A percentile compares a stretch with the other conserved stretches of the same genome.
Evolutionary conservation across 1,140 invertebrate species (phyloP).

Genomic region (Sitobion miscanthi): DNA sequence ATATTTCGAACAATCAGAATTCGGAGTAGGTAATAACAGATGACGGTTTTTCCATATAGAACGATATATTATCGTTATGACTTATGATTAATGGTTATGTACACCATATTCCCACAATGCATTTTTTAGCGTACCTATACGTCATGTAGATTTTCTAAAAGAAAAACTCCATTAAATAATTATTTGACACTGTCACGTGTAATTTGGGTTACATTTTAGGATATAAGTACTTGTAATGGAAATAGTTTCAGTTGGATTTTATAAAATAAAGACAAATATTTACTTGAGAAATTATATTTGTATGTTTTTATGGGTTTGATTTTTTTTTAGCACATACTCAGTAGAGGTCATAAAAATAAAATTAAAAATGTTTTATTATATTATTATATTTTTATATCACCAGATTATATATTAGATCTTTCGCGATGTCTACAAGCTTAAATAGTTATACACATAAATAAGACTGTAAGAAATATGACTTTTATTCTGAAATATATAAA

Average conservation of each 20-base stretch:
- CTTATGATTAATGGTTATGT: conserved; percentile 1
- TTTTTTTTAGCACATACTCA: not conserved
- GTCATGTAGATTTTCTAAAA: not conserved
- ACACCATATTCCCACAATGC: not conserved
- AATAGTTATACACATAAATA: not conserved
- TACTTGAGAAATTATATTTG: not conserved
- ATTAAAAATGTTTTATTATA: not conserved
- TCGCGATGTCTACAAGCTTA: not conserved
- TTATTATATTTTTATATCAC: not conserved
- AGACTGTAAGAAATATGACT: not conserved
- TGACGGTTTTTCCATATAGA: not conserved
- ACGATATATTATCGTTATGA: not conserved
- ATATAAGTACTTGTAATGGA: not conserved
- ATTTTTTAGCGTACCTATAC: not conserved
- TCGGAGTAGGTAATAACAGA: not conserved
- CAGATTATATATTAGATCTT: not conserved
- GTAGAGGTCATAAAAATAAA: not conserved
- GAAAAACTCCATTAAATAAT: not conserved
- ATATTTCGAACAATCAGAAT: not conserved
- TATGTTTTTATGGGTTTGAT: not conserved
- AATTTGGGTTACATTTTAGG: not conserved
- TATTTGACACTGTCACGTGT: not conserved
- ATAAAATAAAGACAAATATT: not conserved
- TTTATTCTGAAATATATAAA: not conserved
- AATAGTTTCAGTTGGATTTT: not conserved